Conservation (phyloP, 2,113 vertebrate species). For the Naja naja region DNA sequence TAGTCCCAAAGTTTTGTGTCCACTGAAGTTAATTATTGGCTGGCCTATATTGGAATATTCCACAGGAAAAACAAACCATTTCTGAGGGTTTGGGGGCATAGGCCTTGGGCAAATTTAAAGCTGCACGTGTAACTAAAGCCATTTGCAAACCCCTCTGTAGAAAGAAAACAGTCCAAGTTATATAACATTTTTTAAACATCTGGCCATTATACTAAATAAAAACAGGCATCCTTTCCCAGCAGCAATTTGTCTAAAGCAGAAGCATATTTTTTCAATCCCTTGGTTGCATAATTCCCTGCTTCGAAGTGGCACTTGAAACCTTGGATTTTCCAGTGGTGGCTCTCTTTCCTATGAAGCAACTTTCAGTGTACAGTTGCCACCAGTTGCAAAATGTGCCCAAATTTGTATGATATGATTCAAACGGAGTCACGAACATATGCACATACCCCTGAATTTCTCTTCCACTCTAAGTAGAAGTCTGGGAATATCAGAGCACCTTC, state of each 20-base stretch:
- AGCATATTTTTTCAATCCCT: neutral
- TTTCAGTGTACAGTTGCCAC: neutral
- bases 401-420: no score
- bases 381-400: neutral
- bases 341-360: neutral
- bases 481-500: constrained; percentile 46
- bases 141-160: neutral
- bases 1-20: neutral
- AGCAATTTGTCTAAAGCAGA: neutral
- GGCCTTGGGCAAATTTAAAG: neutral
- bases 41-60: neutral
- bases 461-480: constrained; percentile 15
- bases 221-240: neutral
- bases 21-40: neutral
- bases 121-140: neutral
- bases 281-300: neutral
- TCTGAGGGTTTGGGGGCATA: neutral
- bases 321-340: neutral
- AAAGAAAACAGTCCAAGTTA: neutral
- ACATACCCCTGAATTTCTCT: neutral
- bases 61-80: neutral
- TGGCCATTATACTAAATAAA: neutral
- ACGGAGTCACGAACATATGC: neutral
- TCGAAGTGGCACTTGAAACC: neutral
- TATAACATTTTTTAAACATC: neutral